These are phyloP conservation scores for Protonibea diacanthus DNA, from an alignment of 2,797 vertebrate genomes.

Conservation along the genomic window DNA sequence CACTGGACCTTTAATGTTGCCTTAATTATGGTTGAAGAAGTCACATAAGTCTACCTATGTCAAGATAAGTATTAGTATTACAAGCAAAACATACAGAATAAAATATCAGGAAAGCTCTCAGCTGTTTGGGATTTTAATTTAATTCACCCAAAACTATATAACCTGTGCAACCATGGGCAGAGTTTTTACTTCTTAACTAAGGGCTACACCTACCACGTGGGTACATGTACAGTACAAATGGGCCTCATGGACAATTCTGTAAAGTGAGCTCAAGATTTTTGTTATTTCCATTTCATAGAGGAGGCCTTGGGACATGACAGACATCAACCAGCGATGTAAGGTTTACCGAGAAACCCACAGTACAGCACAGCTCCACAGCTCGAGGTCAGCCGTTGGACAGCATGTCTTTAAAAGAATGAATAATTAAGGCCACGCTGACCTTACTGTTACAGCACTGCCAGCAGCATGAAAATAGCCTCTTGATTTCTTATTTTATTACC, in stretches of 20 bases:
- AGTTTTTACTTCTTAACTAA: background rate
- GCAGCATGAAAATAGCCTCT: constrained; percentile 63
- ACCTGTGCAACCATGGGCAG: background rate
- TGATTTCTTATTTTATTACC: constrained; percentile 57
- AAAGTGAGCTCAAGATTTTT: background rate
- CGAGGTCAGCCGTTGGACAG: constrained; percentile 47
- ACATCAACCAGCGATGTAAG: background rate
- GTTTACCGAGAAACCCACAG: constrained; percentile 1
- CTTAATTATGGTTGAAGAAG: too few relatives aligned
- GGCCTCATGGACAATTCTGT: background rate
- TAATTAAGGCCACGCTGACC: constrained; percentile 40
- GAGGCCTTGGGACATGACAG: background rate
- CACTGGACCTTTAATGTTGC: too few relatives aligned
- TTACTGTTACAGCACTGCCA: constrained; percentile 41
- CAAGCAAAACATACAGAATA: too few relatives aligned
- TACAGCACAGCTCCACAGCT: constrained; percentile 8
- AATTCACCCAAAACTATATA: background rate
- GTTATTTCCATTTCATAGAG: background rate
- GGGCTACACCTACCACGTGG: background rate
- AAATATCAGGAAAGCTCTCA: too few relatives aligned
- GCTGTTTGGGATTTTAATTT: too few relatives aligned
- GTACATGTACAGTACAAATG: too few relatives aligned
- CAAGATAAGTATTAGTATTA: too few relatives aligned
- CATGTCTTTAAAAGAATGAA: constrained; percentile 62
- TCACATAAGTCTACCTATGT: too few relatives aligned